These are phyloP conservation scores for Champsocephalus esox DNA, from an alignment of 2,797 vertebrate species.

Conservation along the genomic window DNA sequence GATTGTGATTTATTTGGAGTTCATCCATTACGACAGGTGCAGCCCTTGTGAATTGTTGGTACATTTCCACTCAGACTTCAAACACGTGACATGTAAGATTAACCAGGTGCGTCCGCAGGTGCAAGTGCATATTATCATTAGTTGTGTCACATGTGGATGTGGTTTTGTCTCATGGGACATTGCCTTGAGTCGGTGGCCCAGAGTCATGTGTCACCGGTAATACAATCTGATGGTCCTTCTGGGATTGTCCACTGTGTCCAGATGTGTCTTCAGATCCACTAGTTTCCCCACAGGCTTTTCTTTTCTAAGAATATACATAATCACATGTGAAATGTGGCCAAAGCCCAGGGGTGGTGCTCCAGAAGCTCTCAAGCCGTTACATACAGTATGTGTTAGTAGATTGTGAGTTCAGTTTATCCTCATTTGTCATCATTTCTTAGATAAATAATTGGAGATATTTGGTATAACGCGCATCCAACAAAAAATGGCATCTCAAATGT, in stretches of 20 bases:
- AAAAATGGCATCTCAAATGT: neutral
- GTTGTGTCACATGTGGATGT: conserved; percentile 37
- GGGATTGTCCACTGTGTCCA: conserved; percentile 59
- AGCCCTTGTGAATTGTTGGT: neutral
- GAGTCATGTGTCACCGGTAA: conserved; percentile 56
- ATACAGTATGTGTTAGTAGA: neutral
- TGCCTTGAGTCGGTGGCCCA: conserved; percentile 47
- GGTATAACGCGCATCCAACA: no score
- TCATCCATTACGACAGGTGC: neutral
- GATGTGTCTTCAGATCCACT: conserved; percentile 55
- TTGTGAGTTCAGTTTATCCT: neutral
- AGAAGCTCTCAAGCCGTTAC: conserved; percentile 11
- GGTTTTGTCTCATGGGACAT: conserved; percentile 30
- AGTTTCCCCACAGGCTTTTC: conserved; percentile 52
- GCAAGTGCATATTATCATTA: conserved; percentile 36
- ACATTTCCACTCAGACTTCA: neutral
- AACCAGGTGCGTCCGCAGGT: conserved; percentile 14
- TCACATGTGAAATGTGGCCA: conserved; percentile 45
- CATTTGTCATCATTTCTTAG: neutral
- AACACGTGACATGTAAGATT: neutral
- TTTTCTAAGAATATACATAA: conserved; percentile 50
- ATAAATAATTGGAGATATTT: neutral
- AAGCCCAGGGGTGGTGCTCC: conserved; percentile 31
- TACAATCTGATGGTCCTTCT: conserved; percentile 56
- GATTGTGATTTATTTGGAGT: conserved; percentile 19